phyloP scores from a whole-genome alignment of 2,888 invertebrate species.

The Xiphydria camelus region DNA sequence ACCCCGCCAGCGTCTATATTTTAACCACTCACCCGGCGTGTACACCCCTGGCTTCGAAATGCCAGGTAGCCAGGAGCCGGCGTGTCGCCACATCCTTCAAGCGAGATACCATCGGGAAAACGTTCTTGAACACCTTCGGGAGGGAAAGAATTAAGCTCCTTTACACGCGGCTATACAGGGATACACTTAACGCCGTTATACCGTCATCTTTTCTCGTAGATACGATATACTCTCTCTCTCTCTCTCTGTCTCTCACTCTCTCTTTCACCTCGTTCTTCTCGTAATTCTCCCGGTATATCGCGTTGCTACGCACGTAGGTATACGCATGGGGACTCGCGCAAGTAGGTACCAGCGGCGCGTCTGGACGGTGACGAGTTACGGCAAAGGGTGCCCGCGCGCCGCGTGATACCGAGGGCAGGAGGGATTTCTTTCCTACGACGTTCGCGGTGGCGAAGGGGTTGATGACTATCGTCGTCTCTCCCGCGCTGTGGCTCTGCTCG shows the following conservation, averaged over 20 bases:
- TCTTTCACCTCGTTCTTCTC: no score
- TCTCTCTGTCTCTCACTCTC: conserved; percentile 11
- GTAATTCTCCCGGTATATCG: no score
- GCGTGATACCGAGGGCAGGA: not conserved
- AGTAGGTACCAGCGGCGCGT: not conserved
- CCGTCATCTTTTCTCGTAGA: no score
- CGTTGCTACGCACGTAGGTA: no score
- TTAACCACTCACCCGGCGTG: no score
- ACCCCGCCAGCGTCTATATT: not conserved
- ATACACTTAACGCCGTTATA: not conserved
- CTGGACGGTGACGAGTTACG: not conserved
- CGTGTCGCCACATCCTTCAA: conserved; percentile 1
- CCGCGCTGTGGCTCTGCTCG: conserved; percentile 24
- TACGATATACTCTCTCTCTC: no score
- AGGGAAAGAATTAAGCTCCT: not conserved
- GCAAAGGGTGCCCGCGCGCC: not conserved
- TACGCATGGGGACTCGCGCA: no score
- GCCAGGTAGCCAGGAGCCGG: not conserved
- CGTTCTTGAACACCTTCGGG: not conserved
- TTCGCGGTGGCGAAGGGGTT: conserved; percentile 4
- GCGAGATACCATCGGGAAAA: not conserved
- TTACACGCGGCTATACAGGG: not conserved
- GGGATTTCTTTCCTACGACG: not conserved
- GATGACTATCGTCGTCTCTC: conserved; percentile 36
- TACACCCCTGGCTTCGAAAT: no score